phyloP scores from a whole-genome alignment of 2,888 invertebrate genomes.

The Scaptomyza polygonia region DNA sequence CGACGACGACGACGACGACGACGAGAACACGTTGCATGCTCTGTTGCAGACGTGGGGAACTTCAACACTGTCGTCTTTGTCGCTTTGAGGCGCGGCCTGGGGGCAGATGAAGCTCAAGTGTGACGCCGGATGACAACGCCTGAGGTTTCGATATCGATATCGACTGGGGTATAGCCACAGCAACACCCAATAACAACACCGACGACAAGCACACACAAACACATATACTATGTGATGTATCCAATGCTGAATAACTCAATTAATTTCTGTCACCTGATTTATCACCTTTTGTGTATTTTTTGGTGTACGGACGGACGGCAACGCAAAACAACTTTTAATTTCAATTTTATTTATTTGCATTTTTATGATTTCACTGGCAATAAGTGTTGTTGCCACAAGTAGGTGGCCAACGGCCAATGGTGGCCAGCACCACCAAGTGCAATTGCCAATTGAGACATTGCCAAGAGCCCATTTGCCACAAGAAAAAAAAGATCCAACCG shows the following conservation, averaged over 20 bases:
- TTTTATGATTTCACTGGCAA: constrained; percentile 52
- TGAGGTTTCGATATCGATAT: constrained; percentile 70
- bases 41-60: constrained; percentile 2
- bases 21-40: constrained; percentile 43
- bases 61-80: constrained; percentile 43
- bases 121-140: constrained; percentile 65
- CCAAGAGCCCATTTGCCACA: constrained; percentile 34
- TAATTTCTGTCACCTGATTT: constrained; percentile 85
- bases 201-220: constrained; percentile 72
- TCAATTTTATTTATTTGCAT: constrained; percentile 77
- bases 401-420: constrained; percentile 41
- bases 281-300: constrained; percentile 82
- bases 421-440: constrained; percentile 21
- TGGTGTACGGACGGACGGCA: constrained; percentile 76
- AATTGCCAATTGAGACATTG: constrained; percentile 71
- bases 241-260: constrained; percentile 84
- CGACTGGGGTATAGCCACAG: constrained; percentile 31
- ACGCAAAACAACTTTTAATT: constrained; percentile 79
- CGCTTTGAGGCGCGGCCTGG: constrained; percentile 63
- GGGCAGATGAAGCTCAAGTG: constrained; percentile 59
- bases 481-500: not conserved
- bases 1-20: constrained; percentile 26
- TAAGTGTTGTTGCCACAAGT: constrained; percentile 39
- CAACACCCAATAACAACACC: constrained; percentile 75
- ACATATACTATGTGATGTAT: constrained; percentile 50